Evolutionary conservation across 2,113 vertebrate genomes (phyloP).

Genomic region (Carlito syrichta): DNA sequence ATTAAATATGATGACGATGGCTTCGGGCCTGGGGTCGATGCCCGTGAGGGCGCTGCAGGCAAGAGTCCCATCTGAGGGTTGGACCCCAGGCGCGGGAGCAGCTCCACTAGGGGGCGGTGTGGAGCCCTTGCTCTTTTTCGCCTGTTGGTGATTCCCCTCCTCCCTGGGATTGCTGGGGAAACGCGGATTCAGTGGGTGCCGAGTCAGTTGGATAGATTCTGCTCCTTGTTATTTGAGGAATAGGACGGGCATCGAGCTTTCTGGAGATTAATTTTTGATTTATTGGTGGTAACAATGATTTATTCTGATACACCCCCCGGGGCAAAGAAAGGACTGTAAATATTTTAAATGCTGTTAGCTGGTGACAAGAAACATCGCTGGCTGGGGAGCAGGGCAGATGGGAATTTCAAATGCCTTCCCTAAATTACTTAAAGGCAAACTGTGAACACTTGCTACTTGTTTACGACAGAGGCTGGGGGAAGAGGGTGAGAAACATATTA

Average conservation of each 20-base stretch:
- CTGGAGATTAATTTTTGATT: conserved; percentile 88
- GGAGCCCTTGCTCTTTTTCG: background rate
- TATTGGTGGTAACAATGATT: conserved; percentile 81
- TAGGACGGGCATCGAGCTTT: conserved; percentile 77
- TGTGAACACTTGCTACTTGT: conserved; percentile 51
- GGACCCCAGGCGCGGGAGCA: fast-evolving
- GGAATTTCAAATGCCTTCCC: conserved; percentile 77
- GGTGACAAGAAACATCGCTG: conserved; percentile 78
- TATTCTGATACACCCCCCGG: conserved; percentile 79
- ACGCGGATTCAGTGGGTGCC: background rate
- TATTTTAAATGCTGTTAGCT: conserved; percentile 80
- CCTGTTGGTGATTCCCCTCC: background rate
- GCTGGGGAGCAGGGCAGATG: conserved; percentile 71
- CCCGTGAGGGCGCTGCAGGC: background rate
- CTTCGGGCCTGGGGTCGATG: too few relatives aligned
- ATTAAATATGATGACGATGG: too few relatives aligned
- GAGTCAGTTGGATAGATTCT: conserved; percentile 75
- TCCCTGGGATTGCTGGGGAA: background rate
- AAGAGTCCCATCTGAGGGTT: background rate
- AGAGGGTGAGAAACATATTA: background rate
- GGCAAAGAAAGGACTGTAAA: conserved; percentile 81
- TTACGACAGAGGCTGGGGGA: conserved; percentile 51
- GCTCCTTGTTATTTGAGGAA: conserved; percentile 79
- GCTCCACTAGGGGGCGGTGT: background rate
- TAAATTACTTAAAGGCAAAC: conserved; percentile 76